Evolutionary conservation across 2,113 vertebrate species (phyloP), one percentile per base, ranked within the genome.

Genomic region (Lonchura striata): DNA sequence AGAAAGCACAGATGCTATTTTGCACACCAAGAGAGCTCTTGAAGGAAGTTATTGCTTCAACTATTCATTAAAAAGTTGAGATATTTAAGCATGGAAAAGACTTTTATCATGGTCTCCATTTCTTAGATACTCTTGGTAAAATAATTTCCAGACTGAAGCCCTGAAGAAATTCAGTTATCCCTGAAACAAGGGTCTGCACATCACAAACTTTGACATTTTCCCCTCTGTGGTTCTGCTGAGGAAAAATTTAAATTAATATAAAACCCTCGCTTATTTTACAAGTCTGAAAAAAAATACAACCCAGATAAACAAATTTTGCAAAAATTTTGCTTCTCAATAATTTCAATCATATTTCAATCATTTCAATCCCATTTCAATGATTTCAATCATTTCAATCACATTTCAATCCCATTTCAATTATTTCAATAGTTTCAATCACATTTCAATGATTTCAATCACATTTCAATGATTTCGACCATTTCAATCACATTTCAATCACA

Each of bases 61-160:
- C 30, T 57, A 37, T 14, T 46, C 18, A 15, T 88, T 4, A 1
- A 60, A 57, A 89, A 53, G 1, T 30, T 0, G 0, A 85, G 53
- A 72, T 65, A 79, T 59, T 60, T 54, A 54, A 88, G 30, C 33
- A 31, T 4, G 15, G 24, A 52, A 70, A 65, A 60, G 3, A 3
- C 15, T 75, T n/a, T 9, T 53, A 0, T 46, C 20, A 9, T 6
- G 5, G 23, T 31, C 42, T 61, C 28, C 15, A 33, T 74, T 86
- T 86, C 71, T 88, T 41, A 54, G 30, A 39, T 47, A 9, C 2
- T 20, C 5, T 9, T 22, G 22, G 33, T 11, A 31, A 69, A 82
- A 79, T 2, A 13, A 6, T 52, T 59, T 8, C 11, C 25, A 66
- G 15, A 33, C 5, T 41, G 41, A 70, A 74, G 20, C 46, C 42